These are phyloP conservation scores for Cepphus grylle DNA, from an alignment of 2,113 vertebrate genomes.

Conservation along the genomic window DNA sequence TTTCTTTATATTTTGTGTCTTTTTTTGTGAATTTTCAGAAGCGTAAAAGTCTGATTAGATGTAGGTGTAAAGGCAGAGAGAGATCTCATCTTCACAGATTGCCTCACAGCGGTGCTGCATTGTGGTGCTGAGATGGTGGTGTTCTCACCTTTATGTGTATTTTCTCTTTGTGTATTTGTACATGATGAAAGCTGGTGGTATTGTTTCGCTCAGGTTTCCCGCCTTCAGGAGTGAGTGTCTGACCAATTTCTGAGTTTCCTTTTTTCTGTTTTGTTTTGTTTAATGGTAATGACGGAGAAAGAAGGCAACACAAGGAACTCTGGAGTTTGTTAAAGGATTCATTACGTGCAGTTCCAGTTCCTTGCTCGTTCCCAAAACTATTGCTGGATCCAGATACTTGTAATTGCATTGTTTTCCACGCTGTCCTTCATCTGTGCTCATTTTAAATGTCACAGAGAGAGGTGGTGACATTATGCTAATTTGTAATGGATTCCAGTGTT, in stretches of 20 bases:
- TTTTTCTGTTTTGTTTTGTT: not conserved
- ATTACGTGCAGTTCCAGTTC: not conserved
- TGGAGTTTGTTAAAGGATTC: not conserved
- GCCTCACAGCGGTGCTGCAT: not conserved
- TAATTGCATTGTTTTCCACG: not conserved
- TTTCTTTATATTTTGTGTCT: not conserved
- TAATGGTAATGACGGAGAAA: not conserved
- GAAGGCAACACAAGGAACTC: not conserved
- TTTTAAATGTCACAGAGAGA: conserved; percentile 64
- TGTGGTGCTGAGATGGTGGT: not conserved
- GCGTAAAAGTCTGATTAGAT: not conserved
- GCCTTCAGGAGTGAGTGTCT: not conserved
- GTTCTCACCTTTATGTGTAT: not conserved
- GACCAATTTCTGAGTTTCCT: not conserved
- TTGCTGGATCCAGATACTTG: not conserved
- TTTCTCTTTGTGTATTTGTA: not conserved
- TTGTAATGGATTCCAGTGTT: conserved; percentile 61
- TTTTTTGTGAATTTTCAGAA: not conserved
- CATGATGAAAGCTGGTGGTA: not conserved
- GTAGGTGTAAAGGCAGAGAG: not conserved
- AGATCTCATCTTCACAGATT: not conserved
- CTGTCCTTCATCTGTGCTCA: conserved; percentile 52
- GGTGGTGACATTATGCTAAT: conserved; percentile 65
- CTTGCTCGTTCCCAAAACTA: not conserved
- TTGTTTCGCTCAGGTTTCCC: not conserved